phyloP scores from a whole-genome alignment of 2,113 vertebrate genomes.

The Ammodytes dubius region DNA sequence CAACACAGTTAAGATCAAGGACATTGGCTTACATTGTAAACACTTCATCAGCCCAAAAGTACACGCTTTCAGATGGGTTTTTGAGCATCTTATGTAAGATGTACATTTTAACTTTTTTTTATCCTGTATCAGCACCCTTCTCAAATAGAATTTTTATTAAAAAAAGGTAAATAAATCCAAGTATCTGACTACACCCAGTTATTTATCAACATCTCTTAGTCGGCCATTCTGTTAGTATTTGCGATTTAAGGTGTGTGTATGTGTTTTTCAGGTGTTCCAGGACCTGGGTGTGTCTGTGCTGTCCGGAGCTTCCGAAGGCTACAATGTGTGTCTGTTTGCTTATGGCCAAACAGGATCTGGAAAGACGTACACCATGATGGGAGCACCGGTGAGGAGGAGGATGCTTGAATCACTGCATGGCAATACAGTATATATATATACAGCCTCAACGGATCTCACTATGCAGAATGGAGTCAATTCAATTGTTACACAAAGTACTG shows the following conservation, averaged over 20 bases:
- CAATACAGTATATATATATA: too few species aligned
- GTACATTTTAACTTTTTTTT: not conserved
- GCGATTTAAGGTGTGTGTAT: conserved; percentile 37
- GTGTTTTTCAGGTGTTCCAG: conserved; percentile 91
- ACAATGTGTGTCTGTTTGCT: conserved; percentile 98
- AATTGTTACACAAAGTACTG: not conserved
- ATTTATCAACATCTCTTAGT: not conserved
- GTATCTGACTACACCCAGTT: not conserved
- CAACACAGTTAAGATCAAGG: conserved; percentile 38
- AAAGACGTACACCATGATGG: conserved; percentile 99
- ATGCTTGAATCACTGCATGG: conserved; percentile 2
- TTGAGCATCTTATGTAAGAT: not conserved
- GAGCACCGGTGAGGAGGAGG: conserved; percentile 91
- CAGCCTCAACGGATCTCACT: too few species aligned
- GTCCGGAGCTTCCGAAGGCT: conserved; percentile 91
- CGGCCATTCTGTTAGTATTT: conserved; percentile 18
- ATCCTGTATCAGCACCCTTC: not conserved
- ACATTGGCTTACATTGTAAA: conserved; percentile 20
- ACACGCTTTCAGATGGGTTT: not conserved
- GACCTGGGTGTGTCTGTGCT: conserved; percentile 95
- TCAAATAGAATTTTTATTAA: too few species aligned
- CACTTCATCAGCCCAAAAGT: not conserved
- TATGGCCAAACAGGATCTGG: conserved; percentile 99
- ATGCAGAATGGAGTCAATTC: not conserved
- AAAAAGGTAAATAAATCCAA: too few species aligned